Conservation (phyloP, 1,140 invertebrate genomes). For the Drosophila littoralis region DNA sequence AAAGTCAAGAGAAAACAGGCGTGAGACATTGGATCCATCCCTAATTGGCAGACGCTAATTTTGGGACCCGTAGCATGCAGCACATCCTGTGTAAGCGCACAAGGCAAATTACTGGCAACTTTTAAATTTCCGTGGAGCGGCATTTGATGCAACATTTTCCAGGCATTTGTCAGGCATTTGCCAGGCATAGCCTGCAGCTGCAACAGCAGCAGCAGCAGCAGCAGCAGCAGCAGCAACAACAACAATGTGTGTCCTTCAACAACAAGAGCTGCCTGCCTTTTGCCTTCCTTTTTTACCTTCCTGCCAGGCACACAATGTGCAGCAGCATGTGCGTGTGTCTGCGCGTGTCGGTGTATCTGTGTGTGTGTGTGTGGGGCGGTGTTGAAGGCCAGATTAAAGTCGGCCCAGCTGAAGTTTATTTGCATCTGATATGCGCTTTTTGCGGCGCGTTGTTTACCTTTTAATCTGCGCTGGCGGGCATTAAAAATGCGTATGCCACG, state of each 20-base stretch:
- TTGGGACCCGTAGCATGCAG: not conserved
- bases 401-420: slow-evolving; percentile 45
- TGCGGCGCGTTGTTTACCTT: slow-evolving; percentile 52
- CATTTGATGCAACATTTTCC: slow-evolving; percentile 29
- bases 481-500: slow-evolving; percentile 64
- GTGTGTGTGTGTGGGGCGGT: slow-evolving; percentile 22
- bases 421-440: slow-evolving; percentile 74
- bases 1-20: not conserved
- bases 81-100: slow-evolving; percentile 6
- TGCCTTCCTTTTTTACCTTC: not conserved
- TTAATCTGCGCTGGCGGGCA: slow-evolving; percentile 56
- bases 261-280: slow-evolving; percentile 3
- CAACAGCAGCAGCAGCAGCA: slow-evolving; percentile 15
- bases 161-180: slow-evolving; percentile 26
- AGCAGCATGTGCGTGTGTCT: not conserved
- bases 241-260: slow-evolving; percentile 38
- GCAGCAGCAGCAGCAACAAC: slow-evolving; percentile 13
- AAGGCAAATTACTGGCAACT: slow-evolving; percentile 31
- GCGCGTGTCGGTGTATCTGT: slow-evolving; percentile 12
- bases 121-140: slow-evolving; percentile 32
- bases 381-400: slow-evolving; percentile 74
- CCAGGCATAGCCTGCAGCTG: slow-evolving; percentile 19
- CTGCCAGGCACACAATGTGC: slow-evolving; percentile 56
- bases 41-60: slow-evolving; percentile 2
- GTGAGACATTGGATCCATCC: not conserved